These are phyloP conservation scores for Digitonthophagus gazella DNA, from an alignment of 2,888 invertebrate species.

Conservation along the genomic window DNA sequence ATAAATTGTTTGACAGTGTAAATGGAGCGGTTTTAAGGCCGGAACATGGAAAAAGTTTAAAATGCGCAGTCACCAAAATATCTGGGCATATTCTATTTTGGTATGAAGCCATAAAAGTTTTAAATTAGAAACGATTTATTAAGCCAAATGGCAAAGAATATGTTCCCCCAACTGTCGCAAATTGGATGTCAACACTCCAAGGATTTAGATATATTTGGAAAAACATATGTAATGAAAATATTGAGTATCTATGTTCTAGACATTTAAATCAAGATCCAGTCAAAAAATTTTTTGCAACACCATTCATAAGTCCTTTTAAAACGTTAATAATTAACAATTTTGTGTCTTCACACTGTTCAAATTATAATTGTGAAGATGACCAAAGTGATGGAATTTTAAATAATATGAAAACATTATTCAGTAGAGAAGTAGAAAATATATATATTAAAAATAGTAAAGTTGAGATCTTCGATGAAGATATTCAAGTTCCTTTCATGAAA, in stretches of 20 bases:
- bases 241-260: background rate
- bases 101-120: background rate
- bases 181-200: background rate
- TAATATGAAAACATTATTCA: background rate
- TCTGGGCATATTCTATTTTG: background rate
- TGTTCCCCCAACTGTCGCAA: no score
- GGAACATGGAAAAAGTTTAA: background rate
- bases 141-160: background rate
- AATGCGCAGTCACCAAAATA: background rate
- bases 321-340: background rate
- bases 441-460: background rate
- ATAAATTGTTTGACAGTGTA: conserved; percentile 31
- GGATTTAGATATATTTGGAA: background rate
- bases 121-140: background rate
- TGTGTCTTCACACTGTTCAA: background rate
- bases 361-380: background rate
- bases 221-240: background rate
- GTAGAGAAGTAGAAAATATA: background rate
- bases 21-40: conserved; percentile 18
- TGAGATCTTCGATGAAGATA: background rate
- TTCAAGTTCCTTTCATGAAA: background rate
- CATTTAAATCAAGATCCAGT: background rate
- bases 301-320: background rate
- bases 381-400: background rate
- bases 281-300: background rate